These are phyloP conservation scores for Bombus waltoni DNA, from an alignment of 1,140 invertebrate species.

Conservation along the genomic window DNA sequence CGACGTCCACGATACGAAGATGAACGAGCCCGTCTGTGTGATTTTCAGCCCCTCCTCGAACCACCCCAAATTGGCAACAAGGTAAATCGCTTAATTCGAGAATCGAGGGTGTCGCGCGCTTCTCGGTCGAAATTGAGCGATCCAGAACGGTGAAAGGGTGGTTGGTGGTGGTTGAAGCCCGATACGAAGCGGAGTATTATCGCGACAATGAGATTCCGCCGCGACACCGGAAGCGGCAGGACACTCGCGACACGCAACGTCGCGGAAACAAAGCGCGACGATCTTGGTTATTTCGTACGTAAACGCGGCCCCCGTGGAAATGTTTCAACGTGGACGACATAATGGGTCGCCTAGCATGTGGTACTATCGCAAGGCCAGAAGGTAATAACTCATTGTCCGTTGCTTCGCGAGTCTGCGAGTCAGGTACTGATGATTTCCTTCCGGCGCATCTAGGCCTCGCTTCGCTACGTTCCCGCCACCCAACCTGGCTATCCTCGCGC, in stretches of 20 bases:
- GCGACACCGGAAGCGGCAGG: conserved; percentile 45
- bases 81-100: conserved; percentile 25
- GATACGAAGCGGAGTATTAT: conserved; percentile 60
- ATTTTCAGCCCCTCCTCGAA: background rate
- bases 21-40: background rate
- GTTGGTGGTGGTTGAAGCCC: background rate
- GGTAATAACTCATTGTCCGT: conserved; percentile 78
- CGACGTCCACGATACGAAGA: background rate
- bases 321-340: conserved; percentile 69
- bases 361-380: conserved; percentile 69
- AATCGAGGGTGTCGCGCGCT: background rate
- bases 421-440: conserved; percentile 77
- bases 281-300: conserved; percentile 68
- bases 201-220: conserved; percentile 63
- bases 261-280: conserved; percentile 66
- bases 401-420: conserved; percentile 68
- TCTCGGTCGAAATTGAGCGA: conserved; percentile 35
- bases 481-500: conserved; percentile 6
- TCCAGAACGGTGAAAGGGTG: background rate
- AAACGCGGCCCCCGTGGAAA: conserved; percentile 62
- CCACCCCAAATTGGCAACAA: background rate
- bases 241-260: conserved; percentile 57
- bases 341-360: conserved; percentile 68
- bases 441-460: conserved; percentile 62
- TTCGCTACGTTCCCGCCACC: conserved; percentile 34